Conservation (phyloP, 2,888 invertebrate genomes). For the Pyrocoelia pectoralis region DNA sequence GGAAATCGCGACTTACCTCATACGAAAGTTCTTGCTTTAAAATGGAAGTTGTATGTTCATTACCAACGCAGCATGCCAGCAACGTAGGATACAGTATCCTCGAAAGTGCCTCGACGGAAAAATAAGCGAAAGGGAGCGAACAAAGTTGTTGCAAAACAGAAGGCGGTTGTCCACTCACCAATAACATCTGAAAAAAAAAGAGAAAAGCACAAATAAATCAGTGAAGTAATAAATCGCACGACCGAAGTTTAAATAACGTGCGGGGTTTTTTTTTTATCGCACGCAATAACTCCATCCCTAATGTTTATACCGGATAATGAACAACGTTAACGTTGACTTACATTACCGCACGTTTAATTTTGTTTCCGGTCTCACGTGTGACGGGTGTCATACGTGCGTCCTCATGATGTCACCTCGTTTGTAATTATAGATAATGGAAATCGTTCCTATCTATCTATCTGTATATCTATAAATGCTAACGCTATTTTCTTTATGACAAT, state of each 20-base stretch:
- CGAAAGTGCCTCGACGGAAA: slow-evolving; percentile 77
- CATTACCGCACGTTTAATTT: slow-evolving; percentile 42
- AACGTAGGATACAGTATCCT: slow-evolving; percentile 81
- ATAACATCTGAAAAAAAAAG: slow-evolving; percentile 67
- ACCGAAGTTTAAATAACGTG: slow-evolving; percentile 22
- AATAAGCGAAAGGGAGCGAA: slow-evolving; percentile 85
- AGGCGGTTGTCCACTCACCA: slow-evolving; percentile 78
- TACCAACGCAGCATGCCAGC: slow-evolving; percentile 73
- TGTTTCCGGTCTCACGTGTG: slow-evolving; percentile 41
- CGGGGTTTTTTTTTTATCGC: slow-evolving; percentile 23
- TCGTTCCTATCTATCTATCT: slow-evolving; percentile 25
- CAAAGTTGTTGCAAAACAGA: slow-evolving; percentile 87
- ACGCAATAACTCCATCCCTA: slow-evolving; percentile 21
- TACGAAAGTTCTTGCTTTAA: slow-evolving; percentile 75
- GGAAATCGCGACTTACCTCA: slow-evolving; percentile 63
- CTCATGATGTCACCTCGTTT: slow-evolving; percentile 29
- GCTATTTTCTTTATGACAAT: neutral
- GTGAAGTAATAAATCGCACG: slow-evolving; percentile 21
- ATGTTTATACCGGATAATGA: slow-evolving; percentile 30
- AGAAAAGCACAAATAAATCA: slow-evolving; percentile 4
- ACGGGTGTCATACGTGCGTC: slow-evolving; percentile 33
- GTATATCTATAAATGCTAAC: neutral
- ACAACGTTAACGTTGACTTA: slow-evolving; percentile 28
- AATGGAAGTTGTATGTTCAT: slow-evolving; percentile 75
- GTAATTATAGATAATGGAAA: slow-evolving; percentile 36